A percentile compares a stretch with the other conserved stretches of the same genome.
Conservation (phyloP, 2,113 vertebrate genomes). For the Halcyon malimbica region DNA sequence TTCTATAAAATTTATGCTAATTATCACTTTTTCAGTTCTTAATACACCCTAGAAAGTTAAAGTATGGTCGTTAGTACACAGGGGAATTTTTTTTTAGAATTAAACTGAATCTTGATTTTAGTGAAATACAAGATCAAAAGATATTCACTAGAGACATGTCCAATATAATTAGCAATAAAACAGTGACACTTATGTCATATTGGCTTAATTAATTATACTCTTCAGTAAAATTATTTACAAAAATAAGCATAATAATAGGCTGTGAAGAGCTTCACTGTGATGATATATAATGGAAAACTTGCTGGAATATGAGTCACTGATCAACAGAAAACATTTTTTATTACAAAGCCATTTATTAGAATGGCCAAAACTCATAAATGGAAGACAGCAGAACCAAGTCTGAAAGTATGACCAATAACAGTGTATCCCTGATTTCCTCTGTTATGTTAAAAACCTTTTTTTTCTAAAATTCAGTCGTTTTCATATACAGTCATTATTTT, state of each 20-base stretch:
- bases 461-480: not conserved
- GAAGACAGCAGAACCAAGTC: not conserved
- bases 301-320: not conserved
- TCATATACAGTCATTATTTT: not conserved
- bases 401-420: not conserved
- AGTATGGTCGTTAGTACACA: not conserved
- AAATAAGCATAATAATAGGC: not conserved
- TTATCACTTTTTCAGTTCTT: conserved; percentile 36
- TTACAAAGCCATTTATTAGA: not conserved
- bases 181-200: not conserved
- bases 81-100: not conserved
- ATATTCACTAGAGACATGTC: not conserved
- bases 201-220: not conserved
- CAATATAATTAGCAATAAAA: conserved; percentile 22
- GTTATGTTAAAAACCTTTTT: not conserved
- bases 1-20: conserved; percentile 14
- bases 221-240: not conserved
- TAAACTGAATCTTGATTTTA: not conserved
- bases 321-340: not conserved
- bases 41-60: not conserved
- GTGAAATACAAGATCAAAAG: not conserved
- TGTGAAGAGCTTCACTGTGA: not conserved
- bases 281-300: not conserved
- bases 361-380: not conserved
- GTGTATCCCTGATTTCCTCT: not conserved